Percentiles rank a stretch among this genome's conserved stretches.
These are phyloP conservation scores for Cossypha dichroa DNA, from an alignment of 2,797 vertebrate genomes.

Conservation along the genomic window DNA sequence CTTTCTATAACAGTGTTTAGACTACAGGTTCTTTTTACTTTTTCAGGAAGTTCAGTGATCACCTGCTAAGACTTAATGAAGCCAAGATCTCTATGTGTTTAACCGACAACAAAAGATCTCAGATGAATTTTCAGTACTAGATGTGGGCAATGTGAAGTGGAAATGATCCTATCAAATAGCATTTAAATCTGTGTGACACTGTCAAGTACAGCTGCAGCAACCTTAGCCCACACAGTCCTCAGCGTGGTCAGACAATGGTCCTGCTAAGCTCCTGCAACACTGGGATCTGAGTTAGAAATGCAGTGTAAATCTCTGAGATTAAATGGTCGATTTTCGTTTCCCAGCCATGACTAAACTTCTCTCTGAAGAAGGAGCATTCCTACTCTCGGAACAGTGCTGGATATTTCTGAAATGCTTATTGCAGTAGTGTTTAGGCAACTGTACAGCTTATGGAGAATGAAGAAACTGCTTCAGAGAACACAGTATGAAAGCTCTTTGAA, in stretches of 20 bases:
- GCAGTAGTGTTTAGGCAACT: neutral
- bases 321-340: constrained; percentile 62
- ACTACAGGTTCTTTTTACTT: neutral
- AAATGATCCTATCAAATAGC: neutral
- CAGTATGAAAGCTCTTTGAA: neutral
- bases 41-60: neutral
- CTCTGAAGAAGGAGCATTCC: constrained; percentile 28
- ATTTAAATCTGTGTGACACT: neutral
- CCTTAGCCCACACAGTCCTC: neutral
- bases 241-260: neutral
- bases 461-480: neutral
- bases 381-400: neutral
- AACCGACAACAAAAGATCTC: neutral
- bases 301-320: constrained; percentile 60
- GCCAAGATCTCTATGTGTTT: neutral
- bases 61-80: neutral
- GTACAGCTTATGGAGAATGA: neutral
- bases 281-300: constrained; percentile 60
- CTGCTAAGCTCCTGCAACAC: constrained; percentile 8
- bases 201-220: constrained; percentile 42
- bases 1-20: neutral
- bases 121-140: neutral
- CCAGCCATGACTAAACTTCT: constrained; percentile 56
- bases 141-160: neutral
- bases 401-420: neutral